Percentiles rank a stretch among this genome's conserved stretches.
Evolutionary conservation across 2,888 invertebrate genomes (phyloP).

Genomic region (Dryadula phaetusa): DNA sequence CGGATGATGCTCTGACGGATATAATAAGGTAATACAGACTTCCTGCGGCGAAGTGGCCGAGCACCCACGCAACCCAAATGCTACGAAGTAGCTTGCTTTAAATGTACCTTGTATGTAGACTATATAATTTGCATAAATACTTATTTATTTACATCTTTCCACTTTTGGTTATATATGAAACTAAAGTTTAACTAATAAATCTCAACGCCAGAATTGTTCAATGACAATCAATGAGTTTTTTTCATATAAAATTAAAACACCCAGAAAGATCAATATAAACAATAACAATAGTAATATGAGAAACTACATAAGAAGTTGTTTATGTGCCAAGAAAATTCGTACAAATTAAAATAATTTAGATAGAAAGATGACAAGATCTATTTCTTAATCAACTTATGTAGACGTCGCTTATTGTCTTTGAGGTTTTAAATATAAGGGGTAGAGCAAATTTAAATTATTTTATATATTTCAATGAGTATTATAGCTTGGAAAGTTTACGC

Average conservation of each 20-base stretch:
- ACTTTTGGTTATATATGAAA: not conserved
- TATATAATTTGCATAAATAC: not conserved
- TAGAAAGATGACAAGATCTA: too few species aligned
- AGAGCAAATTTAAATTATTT: not conserved
- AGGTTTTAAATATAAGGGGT: not conserved
- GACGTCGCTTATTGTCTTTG: not conserved
- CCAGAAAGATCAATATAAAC: not conserved
- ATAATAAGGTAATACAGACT: conserved; percentile 79
- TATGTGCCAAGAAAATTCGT: not conserved
- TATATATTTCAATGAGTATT: not conserved
- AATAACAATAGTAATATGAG: not conserved
- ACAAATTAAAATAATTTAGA: not conserved
- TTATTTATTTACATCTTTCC: not conserved
- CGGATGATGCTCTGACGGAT: conserved; percentile 73
- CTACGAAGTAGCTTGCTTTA: conserved; percentile 16
- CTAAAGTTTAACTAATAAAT: too few species aligned
- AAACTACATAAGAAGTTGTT: not conserved
- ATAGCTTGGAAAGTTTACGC: conserved; percentile 40
- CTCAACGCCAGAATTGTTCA: not conserved
- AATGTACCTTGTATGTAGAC: not conserved
- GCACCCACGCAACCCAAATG: conserved; percentile 49
- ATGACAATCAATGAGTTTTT: not conserved
- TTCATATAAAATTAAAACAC: not conserved
- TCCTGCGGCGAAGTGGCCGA: conserved; percentile 71
- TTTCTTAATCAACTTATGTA: not conserved